A percentile compares a stretch with the other conserved stretches of the same genome.
Evolutionary conservation across 2,113 vertebrate genomes (phyloP).

Genomic region (Solea senegalensis): DNA sequence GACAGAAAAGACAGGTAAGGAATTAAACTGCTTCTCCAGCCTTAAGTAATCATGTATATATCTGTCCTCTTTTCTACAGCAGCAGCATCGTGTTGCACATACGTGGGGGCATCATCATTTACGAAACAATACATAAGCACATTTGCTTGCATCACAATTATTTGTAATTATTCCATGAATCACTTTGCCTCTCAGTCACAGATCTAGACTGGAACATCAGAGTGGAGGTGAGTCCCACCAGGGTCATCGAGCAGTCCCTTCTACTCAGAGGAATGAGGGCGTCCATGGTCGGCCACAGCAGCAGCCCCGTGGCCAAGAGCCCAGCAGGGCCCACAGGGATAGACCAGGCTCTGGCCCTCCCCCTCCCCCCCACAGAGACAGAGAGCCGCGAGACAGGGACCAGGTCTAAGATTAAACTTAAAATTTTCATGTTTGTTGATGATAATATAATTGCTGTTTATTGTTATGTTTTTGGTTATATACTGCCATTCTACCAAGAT

Average conservation of each 20-base stretch:
- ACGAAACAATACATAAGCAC: not conserved
- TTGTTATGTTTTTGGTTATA: no score
- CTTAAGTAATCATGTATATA: not conserved
- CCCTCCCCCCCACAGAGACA: slow-evolving; percentile 69
- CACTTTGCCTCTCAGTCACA: slow-evolving; percentile 54
- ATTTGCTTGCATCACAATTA: not conserved
- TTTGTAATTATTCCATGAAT: not conserved
- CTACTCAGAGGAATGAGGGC: slow-evolving; percentile 59
- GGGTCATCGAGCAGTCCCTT: slow-evolving; percentile 46
- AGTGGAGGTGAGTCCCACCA: slow-evolving; percentile 61
- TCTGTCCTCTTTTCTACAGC: not conserved
- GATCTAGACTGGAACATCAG: slow-evolving; percentile 56
- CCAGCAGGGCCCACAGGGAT: slow-evolving; percentile 68
- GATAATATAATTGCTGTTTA: not conserved
- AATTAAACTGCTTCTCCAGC: not conserved
- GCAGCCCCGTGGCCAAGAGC: slow-evolving; percentile 85
- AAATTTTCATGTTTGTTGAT: not conserved
- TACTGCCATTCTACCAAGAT: not conserved
- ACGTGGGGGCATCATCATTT: not conserved
- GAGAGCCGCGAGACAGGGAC: slow-evolving; percentile 58
- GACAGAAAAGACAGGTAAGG: slow-evolving; percentile 61
- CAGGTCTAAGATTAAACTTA: slow-evolving; percentile 37
- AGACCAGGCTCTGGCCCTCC: slow-evolving; percentile 57
- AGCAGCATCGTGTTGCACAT: no score
- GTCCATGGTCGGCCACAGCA: slow-evolving; percentile 74